Evolutionary conservation across 2,888 invertebrate genomes (phyloP).

Genomic region (Empis livida): DNA sequence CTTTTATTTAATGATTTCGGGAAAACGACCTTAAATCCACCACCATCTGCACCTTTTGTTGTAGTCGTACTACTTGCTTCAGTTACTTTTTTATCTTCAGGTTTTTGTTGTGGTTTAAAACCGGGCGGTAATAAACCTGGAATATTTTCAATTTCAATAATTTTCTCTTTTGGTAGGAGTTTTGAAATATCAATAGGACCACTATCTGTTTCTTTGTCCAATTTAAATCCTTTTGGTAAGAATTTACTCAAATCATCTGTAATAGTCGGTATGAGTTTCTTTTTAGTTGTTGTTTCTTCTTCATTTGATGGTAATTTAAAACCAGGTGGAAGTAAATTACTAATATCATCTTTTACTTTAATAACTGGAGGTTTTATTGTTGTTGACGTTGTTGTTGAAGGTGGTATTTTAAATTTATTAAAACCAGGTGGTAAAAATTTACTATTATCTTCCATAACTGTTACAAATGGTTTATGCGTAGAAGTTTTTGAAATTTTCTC

Average conservation of each 20-base stretch:
- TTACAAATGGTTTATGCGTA: constrained; percentile 31
- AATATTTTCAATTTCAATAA: constrained; percentile 33
- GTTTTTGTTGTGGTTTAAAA: constrained; percentile 35
- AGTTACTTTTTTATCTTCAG: constrained; percentile 6
- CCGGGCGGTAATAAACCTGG: constrained; percentile 42
- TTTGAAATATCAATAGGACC: constrained; percentile 38
- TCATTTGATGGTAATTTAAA: constrained; percentile 35
- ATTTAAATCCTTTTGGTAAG: constrained; percentile 46
- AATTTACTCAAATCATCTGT: constrained; percentile 46
- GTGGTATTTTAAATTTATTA: constrained; percentile 33
- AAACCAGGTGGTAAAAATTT: constrained; percentile 48
- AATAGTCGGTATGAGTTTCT: background rate
- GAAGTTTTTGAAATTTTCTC: constrained; percentile 32
- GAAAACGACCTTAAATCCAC: constrained; percentile 57
- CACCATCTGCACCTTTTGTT: constrained; percentile 35
- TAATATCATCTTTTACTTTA: constrained; percentile 44
- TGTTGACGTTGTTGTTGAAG: constrained; percentile 28
- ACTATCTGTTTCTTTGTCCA: constrained; percentile 10
- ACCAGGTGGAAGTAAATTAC: constrained; percentile 47
- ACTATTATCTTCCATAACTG: constrained; percentile 42
- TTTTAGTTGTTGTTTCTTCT: constrained; percentile 18
- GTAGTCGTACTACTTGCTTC: constrained; percentile 25
- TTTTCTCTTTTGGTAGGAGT: constrained; percentile 46
- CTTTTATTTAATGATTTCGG: constrained; percentile 48
- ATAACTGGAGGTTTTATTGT: constrained; percentile 30